phyloP scores from a whole-genome alignment of 2,797 vertebrate genomes.

The Perodicticus potto region DNA sequence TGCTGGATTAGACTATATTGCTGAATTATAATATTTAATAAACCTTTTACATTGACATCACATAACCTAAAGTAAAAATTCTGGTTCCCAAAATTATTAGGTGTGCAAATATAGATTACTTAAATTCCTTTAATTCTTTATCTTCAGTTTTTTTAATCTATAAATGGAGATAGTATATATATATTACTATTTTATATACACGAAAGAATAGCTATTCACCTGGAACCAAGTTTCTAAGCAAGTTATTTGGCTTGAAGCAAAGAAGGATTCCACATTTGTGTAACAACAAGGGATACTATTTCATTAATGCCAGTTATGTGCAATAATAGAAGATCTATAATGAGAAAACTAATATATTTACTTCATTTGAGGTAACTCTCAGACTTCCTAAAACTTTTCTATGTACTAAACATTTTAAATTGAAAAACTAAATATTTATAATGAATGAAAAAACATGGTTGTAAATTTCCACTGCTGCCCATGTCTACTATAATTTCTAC shows the following conservation, averaged over 20 bases:
- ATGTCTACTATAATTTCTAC: neutral
- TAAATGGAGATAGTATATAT: neutral
- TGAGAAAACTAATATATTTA: neutral
- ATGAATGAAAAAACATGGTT: neutral
- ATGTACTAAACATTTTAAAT: neutral
- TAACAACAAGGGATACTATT: neutral
- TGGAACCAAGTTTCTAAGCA: neutral
- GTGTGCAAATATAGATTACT: neutral
- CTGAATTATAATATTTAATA: neutral
- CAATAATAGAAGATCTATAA: neutral
- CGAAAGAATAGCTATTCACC: neutral
- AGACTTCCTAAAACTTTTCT: neutral
- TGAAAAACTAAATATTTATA: neutral
- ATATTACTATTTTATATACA: neutral
- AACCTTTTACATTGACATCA: neutral
- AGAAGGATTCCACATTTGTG: neutral
- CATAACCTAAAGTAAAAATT: neutral
- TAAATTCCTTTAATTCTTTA: neutral
- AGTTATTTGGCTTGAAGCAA: neutral
- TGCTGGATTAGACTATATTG: neutral
- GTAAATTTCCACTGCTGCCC: neutral
- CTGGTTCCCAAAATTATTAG: neutral
- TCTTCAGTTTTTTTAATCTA: neutral
- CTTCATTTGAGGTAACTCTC: neutral
- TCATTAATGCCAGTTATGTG: neutral